A percentile compares a stretch with the other conserved stretches of the same genome.
Conservation (phyloP, 1,140 invertebrate species). For the Drosophila nasuta region DNA sequence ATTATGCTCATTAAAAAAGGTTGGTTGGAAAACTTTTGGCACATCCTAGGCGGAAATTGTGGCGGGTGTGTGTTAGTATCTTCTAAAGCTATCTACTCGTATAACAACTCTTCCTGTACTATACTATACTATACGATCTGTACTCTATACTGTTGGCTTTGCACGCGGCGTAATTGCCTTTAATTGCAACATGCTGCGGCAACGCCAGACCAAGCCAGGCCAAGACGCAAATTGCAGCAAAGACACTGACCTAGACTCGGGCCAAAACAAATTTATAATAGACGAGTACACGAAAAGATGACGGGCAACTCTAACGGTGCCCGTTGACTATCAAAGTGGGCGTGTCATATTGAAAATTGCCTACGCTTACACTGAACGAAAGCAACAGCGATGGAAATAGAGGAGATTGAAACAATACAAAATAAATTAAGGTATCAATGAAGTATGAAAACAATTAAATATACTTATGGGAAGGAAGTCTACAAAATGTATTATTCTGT, state of each 20-base stretch:
- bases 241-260: slow-evolving; percentile 81
- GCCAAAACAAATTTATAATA: slow-evolving; percentile 66
- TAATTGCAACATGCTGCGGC: slow-evolving; percentile 64
- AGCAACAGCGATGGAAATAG: background rate
- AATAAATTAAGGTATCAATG: too few relatives aligned
- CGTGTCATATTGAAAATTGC: slow-evolving; percentile 45
- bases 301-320: slow-evolving; percentile 52
- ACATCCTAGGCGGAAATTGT: slow-evolving; percentile 82
- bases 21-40: slow-evolving; percentile 51
- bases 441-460: too few relatives aligned
- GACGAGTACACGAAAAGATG: slow-evolving; percentile 28
- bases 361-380: slow-evolving; percentile 15
- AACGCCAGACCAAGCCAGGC: slow-evolving; percentile 6
- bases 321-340: slow-evolving; percentile 7
- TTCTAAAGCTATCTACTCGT: slow-evolving; percentile 14
- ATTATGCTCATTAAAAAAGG: slow-evolving; percentile 78
- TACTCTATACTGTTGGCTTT: slow-evolving; percentile 6
- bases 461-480: too few relatives aligned
- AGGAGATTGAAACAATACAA: background rate
- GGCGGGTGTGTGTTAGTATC: slow-evolving; percentile 36
- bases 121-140: background rate
- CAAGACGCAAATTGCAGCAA: slow-evolving; percentile 69
- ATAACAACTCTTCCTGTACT: slow-evolving; percentile 42
- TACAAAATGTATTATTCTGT: too few relatives aligned
- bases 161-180: slow-evolving; percentile 66